phyloP scores from a whole-genome alignment of 2,797 vertebrate species.

The Anas georgica region DNA sequence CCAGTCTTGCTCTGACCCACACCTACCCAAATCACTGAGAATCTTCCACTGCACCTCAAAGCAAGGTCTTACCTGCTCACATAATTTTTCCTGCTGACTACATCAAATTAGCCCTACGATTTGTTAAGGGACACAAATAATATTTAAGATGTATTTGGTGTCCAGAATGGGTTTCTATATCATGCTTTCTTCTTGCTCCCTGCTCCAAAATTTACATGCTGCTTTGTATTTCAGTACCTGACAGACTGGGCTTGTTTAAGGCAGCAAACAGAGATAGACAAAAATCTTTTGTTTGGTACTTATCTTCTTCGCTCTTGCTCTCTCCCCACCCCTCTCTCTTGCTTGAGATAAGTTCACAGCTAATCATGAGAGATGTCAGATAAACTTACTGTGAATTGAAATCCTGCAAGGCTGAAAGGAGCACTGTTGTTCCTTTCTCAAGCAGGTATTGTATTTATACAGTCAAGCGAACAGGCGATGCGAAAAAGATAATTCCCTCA shows the following conservation, averaged over 20 bases:
- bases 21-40: not conserved
- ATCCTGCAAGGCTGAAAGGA: constrained; percentile 53
- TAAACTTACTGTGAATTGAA: constrained; percentile 64
- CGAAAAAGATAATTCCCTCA: constrained; percentile 55
- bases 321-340: constrained; percentile 27
- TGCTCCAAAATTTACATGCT: not conserved
- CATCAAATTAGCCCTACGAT: not conserved
- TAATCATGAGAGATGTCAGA: constrained; percentile 59
- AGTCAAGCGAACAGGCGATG: constrained; percentile 57
- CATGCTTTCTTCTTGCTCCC: not conserved
- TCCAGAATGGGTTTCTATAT: not conserved
- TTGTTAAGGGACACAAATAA: not conserved
- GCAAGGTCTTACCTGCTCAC: not conserved
- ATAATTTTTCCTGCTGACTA: not conserved
- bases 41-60: not conserved
- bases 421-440: constrained; percentile 51
- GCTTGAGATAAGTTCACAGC: constrained; percentile 51
- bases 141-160: not conserved
- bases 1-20: not conserved
- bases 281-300: constrained; percentile 57
- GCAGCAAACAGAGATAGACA: constrained; percentile 33
- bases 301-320: not conserved
- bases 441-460: constrained; percentile 68
- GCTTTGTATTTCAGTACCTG: constrained; percentile 7
- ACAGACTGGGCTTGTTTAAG: not conserved